A percentile compares a stretch with the other conserved stretches of the same genome.
Evolutionary conservation across 2,888 invertebrate genomes (phyloP).

Genomic region (Nineta flava): DNA sequence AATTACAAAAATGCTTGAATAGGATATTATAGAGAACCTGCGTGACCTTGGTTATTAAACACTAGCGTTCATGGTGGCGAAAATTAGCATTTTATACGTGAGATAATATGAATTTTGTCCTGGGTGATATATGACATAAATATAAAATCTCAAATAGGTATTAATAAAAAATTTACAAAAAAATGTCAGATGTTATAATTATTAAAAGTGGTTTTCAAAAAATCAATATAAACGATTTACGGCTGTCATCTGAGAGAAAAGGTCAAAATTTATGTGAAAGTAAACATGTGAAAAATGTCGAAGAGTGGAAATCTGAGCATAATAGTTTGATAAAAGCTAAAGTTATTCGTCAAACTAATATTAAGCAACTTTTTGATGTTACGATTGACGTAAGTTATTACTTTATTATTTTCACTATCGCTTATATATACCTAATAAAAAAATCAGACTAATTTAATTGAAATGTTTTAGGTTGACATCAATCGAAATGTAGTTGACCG

Average conservation of each 20-base stretch:
- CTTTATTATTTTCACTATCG: not conserved
- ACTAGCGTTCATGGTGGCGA: too few relatives aligned
- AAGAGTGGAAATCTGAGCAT: not conserved
- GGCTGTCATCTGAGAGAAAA: not conserved
- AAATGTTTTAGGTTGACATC: not conserved
- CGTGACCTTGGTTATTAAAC: slow-evolving; percentile 2
- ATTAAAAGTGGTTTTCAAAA: slow-evolving; percentile 1
- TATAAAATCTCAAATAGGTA: not conserved
- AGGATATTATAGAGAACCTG: slow-evolving; percentile 1
- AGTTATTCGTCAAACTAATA: slow-evolving; percentile 3
- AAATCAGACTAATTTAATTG: not conserved
- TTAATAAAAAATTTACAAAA: not conserved
- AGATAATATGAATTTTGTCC: too few relatives aligned
- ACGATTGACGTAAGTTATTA: slow-evolving; percentile 2
- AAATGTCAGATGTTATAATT: not conserved
- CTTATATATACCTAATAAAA: not conserved
- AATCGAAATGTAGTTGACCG: not conserved
- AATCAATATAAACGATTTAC: not conserved
- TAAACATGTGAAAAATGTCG: slow-evolving; percentile 1
- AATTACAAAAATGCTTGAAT: too few relatives aligned
- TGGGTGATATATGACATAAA: not conserved
- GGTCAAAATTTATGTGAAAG: not conserved
- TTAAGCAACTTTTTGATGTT: too few relatives aligned
- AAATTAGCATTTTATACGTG: too few relatives aligned
- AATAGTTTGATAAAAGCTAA: slow-evolving; percentile 4